Evolutionary conservation across 2,888 invertebrate genomes (phyloP).

Genomic region (Monopis laevigella): DNA sequence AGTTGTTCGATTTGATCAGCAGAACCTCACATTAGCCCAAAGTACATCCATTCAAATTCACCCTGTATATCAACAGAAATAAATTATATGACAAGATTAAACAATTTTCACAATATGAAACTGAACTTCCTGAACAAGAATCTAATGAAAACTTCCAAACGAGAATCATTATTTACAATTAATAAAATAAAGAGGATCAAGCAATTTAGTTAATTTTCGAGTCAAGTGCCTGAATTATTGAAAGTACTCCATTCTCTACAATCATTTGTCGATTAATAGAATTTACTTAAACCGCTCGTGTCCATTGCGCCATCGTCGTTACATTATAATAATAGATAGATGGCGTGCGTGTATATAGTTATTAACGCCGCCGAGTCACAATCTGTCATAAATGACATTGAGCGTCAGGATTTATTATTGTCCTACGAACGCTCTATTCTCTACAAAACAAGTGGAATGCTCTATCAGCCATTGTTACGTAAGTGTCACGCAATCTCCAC

Average conservation of each 20-base stretch:
- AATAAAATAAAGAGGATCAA: too few relatives aligned
- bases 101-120: too few relatives aligned
- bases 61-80: too few relatives aligned
- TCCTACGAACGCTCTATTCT: neutral
- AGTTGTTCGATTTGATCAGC: too few relatives aligned
- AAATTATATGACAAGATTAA: too few relatives aligned
- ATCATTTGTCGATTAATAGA: constrained; percentile 48
- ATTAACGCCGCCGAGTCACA: constrained; percentile 51
- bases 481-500: constrained; percentile 47
- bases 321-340: constrained; percentile 55
- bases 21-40: too few relatives aligned
- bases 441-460: constrained; percentile 36
- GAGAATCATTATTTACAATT: too few relatives aligned
- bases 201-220: neutral
- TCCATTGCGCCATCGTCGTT: constrained; percentile 34
- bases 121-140: too few relatives aligned
- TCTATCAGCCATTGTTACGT: constrained; percentile 40
- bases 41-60: too few relatives aligned
- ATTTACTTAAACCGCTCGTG: constrained; percentile 42
- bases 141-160: too few relatives aligned
- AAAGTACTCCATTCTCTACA: constrained; percentile 24
- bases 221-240: constrained; percentile 4
- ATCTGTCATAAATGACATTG: constrained; percentile 45
- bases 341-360: constrained; percentile 51
- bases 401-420: neutral